Evolutionary conservation across 2,797 vertebrate genomes (phyloP), one percentile per base, ranked within the genome.

Genomic region (Alfaro cultratus): DNA sequence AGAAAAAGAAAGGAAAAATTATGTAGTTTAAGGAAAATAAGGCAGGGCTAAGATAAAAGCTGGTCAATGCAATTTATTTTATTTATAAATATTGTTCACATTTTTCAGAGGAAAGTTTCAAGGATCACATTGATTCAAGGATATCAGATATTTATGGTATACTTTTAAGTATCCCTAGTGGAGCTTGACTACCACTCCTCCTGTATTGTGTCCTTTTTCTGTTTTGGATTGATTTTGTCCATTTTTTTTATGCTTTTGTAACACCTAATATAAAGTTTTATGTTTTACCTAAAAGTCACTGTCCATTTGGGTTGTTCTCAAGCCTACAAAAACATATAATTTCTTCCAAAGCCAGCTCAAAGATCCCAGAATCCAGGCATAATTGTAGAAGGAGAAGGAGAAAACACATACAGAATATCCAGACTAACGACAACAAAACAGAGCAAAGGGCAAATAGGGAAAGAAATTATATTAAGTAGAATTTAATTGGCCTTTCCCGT

Each of bases 401-500:
- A 62, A 36, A 47, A 55, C 21, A 39, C 21, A 23, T n/a, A n/a
- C 5, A 36, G 6, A 67, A 16, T 67, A 26, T 73, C 9, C 41
- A 43, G 46, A 45, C n/a, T 53, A n/a, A 47, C 46, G 45, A 36
- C 46, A 77, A 29, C 11, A 75, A 53, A 71, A 21, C 49, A 76
- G 39, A 55, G 46, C 16, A 68, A 75, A 39, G 74, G 15, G 29
- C 55, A 49, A 23, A 74, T 18, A 26, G 45, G 47, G 39, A 74
- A 60, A 75, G 26, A 86, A 76, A 75, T 77, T 15, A 86, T 80
- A 82, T 82, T 78, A 87, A 88, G 70, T 79, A 45, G 46, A 84
- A 78, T 84, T 90, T 90, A 90, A 92, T 88, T 92, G 86, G 86
- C 83, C 79, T 83, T 88, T 84, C 77, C 77, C 73, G 80, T 84